Percentiles rank a stretch among this genome's conserved stretches.
Evolutionary conservation across 2,113 vertebrate genomes (phyloP).

Genomic region (Hemiscyllium ocellatum): DNA sequence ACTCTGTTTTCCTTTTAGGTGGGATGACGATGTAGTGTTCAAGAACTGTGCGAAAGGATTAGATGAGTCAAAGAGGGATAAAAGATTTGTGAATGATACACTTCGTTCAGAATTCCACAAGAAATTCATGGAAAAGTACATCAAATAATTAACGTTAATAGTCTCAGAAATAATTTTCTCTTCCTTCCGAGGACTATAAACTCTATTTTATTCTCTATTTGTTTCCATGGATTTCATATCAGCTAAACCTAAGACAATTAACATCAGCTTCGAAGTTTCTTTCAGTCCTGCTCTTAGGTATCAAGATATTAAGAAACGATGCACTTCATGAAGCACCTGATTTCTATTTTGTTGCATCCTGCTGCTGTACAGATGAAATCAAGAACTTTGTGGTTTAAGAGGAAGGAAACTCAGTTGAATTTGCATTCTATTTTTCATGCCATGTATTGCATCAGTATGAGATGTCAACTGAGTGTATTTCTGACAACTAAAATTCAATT

Average conservation of each 20-base stretch:
- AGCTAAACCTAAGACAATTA: background rate
- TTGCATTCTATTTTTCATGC: background rate
- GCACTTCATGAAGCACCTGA: background rate
- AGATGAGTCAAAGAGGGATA: constrained; percentile 88
- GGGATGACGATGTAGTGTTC: constrained; percentile 98
- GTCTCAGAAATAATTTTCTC: background rate
- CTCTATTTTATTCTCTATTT: background rate
- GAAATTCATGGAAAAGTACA: constrained; percentile 98
- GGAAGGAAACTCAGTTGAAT: background rate
- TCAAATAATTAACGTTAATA: constrained; percentile 65
- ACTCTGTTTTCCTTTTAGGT: constrained; percentile 58
- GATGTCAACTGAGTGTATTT: constrained; percentile 4
- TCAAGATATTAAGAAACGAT: background rate
- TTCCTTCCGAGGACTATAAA: background rate
- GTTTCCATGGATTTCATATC: background rate
- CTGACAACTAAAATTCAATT: background rate
- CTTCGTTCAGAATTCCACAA: constrained; percentile 83
- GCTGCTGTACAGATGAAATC: background rate
- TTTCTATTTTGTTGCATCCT: background rate
- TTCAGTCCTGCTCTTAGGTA: background rate
- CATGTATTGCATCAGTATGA: background rate
- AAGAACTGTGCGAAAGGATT: constrained; percentile 98
- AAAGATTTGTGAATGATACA: constrained; percentile 92
- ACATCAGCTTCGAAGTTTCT: background rate
- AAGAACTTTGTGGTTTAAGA: background rate